Evolutionary conservation across 2,113 vertebrate genomes (phyloP), one percentile per base, ranked within the genome.

Genomic region (Crotalus tigris): DNA sequence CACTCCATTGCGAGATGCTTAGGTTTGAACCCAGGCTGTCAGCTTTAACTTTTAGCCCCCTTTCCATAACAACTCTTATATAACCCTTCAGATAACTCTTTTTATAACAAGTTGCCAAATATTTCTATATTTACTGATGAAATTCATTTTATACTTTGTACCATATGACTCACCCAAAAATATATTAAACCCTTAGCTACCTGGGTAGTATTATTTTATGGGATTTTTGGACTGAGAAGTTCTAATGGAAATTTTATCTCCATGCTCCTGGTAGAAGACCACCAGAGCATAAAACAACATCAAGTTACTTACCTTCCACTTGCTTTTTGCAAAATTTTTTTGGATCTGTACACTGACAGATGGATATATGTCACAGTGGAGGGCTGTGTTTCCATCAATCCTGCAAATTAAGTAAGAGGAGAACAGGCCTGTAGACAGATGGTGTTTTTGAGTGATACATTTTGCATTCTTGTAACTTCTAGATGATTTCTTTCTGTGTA

Each of bases 281-380:
- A 53, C 90, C 53, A 11, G 89, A 86, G 23, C 0, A 55, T 89
- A 89, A 92, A 3, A 17, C 93, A 0, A 2, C 91, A 89, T 86
- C 87, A 24, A 91, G 33, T 4, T 24, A 94, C 98, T 97, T 95
- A 99, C 99, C 98, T 97, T 98, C 99, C 99, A 99, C 94, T 98
- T 99, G 94, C 98, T 99, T 97, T 98, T 99, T 96, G 98, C 98
- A 96, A 99, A 99, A 97, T 98, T 99, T 92, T 98, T 99, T 97
- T 99, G 98, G 93, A 99, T 98, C 98, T 99, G 98, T 93, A 98
- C 98, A 23, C 98, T 98, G 95, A 99, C 98, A 19, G 99, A 99
- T 10, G 97, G 97, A 95, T 98, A 98, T 96, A 99, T 99, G 97
- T 99, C 98, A 90, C 97, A 94, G 95, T 98, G 98, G 75, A 98